Evolutionary conservation across 2,888 invertebrate species (phyloP).

Genomic region (Oxytorus armatus): DNA sequence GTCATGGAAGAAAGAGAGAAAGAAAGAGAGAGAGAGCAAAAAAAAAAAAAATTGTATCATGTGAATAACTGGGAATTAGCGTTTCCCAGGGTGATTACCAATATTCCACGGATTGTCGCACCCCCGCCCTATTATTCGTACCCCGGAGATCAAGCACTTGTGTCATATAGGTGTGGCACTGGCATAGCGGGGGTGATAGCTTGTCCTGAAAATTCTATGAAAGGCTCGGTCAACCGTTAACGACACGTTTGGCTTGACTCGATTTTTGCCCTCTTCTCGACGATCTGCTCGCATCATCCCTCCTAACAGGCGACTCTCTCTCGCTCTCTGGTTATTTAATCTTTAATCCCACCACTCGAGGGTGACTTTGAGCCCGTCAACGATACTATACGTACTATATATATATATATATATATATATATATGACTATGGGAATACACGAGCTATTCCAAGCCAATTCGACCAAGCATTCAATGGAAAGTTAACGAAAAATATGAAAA

Average conservation of each 20-base stretch:
- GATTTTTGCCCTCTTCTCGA: constrained; percentile 40
- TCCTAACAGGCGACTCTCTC: constrained; percentile 28
- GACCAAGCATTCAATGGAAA: background rate
- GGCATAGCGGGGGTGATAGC: constrained; percentile 15
- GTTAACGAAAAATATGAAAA: background rate
- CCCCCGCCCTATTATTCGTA: constrained; percentile 37
- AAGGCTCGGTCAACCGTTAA: constrained; percentile 57
- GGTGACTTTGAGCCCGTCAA: constrained; percentile 77
- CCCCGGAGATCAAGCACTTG: constrained; percentile 39
- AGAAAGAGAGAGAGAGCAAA: background rate
- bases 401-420: background rate
- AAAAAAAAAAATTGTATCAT: constrained; percentile 4
- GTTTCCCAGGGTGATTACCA: constrained; percentile 65
- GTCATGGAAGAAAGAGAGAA: background rate
- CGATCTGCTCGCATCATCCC: constrained; percentile 35
- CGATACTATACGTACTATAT: constrained; percentile 73
- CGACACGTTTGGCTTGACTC: constrained; percentile 53
- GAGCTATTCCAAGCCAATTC: background rate
- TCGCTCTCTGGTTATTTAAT: constrained; percentile 82
- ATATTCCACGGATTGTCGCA: constrained; percentile 53
- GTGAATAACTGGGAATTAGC: constrained; percentile 44
- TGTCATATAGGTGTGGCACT: background rate
- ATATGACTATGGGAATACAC: background rate
- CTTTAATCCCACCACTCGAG: constrained; percentile 82
- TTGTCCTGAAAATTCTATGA: constrained; percentile 52